Conservation (phyloP, 2,888 invertebrate species). For the Kuschelorhynchus macadamiae region DNA sequence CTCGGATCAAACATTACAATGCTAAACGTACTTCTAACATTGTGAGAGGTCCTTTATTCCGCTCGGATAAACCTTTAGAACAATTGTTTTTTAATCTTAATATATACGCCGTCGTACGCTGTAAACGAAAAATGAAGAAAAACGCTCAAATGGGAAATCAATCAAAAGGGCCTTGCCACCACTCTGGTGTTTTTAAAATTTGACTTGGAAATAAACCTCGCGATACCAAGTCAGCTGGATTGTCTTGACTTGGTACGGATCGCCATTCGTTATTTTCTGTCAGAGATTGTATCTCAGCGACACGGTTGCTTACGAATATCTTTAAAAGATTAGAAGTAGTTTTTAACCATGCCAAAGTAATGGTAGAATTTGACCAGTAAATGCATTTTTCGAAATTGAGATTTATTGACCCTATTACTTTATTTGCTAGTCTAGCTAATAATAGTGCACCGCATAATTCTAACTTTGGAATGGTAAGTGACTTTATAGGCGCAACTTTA, state of each 20-base stretch:
- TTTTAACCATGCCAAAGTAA: background rate
- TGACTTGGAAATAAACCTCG: too few relatives aligned
- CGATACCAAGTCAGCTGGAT: too few relatives aligned
- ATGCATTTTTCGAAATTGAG: constrained; percentile 35
- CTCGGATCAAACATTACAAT: background rate
- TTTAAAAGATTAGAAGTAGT: constrained; percentile 35
- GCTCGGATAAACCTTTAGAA: background rate
- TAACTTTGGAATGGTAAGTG: constrained; percentile 48
- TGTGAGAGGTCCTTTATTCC: background rate
- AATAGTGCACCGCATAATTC: constrained; percentile 50
- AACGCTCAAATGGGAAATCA: constrained; percentile 12
- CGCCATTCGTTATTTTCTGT: too few relatives aligned
- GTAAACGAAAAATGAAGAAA: constrained; percentile 14
- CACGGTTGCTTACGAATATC: constrained; percentile 50
- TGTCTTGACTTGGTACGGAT: too few relatives aligned
- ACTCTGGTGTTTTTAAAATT: too few relatives aligned
- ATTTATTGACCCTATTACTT: constrained; percentile 22
- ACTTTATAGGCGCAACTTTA: constrained; percentile 50
- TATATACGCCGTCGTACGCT: background rate
- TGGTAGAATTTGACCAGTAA: constrained; percentile 37
- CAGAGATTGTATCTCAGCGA: constrained; percentile 49
- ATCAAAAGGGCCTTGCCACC: background rate
- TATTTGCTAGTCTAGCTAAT: constrained; percentile 36
- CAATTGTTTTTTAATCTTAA: constrained; percentile 9
- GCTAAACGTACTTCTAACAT: background rate